These are phyloP conservation scores for Eriocheir sinensis DNA, from an alignment of 1,140 invertebrate genomes.

Conservation along the genomic window DNA sequence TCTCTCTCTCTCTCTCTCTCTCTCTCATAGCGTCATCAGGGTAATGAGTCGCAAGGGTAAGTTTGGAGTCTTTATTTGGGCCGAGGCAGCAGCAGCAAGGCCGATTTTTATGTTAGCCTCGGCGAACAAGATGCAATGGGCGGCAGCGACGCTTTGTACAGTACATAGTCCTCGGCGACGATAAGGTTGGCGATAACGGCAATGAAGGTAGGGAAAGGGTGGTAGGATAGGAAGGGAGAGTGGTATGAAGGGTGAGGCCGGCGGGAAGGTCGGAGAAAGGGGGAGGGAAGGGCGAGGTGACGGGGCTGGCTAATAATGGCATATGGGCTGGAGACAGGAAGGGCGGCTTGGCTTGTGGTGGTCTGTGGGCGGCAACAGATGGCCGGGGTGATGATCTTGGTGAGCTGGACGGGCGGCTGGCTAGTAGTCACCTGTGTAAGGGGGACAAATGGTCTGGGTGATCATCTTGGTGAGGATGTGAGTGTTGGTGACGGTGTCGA, in stretches of 20 bases:
- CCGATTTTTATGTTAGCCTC: no score
- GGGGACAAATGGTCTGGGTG: constrained; percentile 57
- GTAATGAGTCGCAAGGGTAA: background rate
- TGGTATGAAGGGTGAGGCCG: no score
- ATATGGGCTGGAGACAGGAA: no score
- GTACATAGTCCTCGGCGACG: no score
- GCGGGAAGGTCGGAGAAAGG: background rate
- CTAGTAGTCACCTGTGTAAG: background rate
- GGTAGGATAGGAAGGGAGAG: no score
- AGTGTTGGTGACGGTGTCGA: constrained; percentile 36
- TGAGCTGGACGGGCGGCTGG: background rate
- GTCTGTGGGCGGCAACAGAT: constrained; percentile 13
- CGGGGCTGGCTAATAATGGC: no score
- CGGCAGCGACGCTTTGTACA: no score
- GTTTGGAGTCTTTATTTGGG: background rate
- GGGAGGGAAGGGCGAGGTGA: background rate
- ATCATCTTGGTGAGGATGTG: constrained; percentile 69
- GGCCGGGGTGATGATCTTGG: constrained; percentile 62
- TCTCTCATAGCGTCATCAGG: background rate
- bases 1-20: constrained; percentile 22
- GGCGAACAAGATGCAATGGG: no score
- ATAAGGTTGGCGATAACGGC: no score
- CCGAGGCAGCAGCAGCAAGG: no score
- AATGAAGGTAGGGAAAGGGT: no score
- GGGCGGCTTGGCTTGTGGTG: background rate